Evolutionary conservation across 2,797 vertebrate species (phyloP), one percentile per base, ranked within the genome.

Genomic region (Malurus leucopterus): DNA sequence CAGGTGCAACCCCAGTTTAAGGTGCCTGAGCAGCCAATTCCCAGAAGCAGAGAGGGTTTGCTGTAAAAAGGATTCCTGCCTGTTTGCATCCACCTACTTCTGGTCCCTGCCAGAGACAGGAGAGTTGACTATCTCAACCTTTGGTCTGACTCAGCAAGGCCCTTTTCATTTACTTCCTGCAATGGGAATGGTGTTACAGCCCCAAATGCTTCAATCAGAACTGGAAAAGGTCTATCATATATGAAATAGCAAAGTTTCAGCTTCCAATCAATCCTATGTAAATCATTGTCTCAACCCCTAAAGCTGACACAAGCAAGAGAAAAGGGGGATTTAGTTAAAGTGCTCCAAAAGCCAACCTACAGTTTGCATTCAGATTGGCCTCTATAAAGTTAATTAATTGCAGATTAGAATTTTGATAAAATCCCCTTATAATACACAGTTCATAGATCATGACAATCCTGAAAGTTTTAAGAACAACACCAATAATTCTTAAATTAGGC

Each of bases 31-130:
- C 14, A 19, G 55, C 30, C 57, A 73, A 58, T 3, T 63, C 32
- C 61, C 69, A 85, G 51, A 38, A 85, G 67, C 46, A 84, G 41
- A 71, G 74, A 30, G n/a, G 11, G n/a, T 70, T 89, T 57, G 34
- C 23, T 59, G 16, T 53, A 53, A 51, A 34, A 89, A 54, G 36
- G 15, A 83, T 57, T 22, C 38, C 41, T 43, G 11, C 20, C 34
- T 43, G 84, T 77, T 90, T 77, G 77, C 86, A 77, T 80, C 73
- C 84, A 58, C 79, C 75, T 70, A 78, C 75, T 93, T 80, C 76
- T 91, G 63, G 54, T 57, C 63, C 43, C 63, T 91, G 76, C 54
- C 86, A 77, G 49, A 83, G 49, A 70, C 69, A 76, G 61, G 76
- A 79, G 36, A 67, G n/a, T 85, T 23, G 7, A 83, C 77, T 53